A percentile compares a stretch with the other conserved stretches of the same genome.
Conservation (phyloP, 2,113 vertebrate genomes). For the Prunella himalayana region DNA sequence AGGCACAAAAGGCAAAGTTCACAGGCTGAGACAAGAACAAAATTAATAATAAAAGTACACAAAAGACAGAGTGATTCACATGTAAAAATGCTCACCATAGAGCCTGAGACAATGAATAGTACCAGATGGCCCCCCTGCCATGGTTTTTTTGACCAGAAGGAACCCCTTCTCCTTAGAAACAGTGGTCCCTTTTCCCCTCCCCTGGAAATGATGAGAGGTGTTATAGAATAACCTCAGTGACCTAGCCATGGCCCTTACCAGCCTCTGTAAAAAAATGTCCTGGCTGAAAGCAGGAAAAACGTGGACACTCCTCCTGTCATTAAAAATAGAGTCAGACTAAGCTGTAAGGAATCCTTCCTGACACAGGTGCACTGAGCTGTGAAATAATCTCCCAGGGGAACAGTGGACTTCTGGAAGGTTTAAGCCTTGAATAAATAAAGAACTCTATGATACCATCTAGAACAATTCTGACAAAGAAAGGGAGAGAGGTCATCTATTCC, state of each 20-base stretch:
- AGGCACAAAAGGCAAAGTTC: background rate
- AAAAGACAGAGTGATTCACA: background rate
- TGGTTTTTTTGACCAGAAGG: background rate
- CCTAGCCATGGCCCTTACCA: background rate
- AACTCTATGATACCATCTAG: background rate
- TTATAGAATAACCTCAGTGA: background rate
- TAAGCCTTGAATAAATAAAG: background rate
- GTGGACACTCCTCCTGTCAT: background rate
- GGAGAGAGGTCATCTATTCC: background rate
- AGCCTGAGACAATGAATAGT: background rate
- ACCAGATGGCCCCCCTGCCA: background rate
- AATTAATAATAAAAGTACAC: background rate
- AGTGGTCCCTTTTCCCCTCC: background rate
- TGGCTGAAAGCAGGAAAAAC: background rate
- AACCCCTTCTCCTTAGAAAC: background rate
- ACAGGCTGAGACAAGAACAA: background rate
- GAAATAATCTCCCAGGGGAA: background rate
- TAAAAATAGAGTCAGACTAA: background rate
- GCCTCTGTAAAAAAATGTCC: background rate
- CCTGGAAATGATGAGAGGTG: background rate
- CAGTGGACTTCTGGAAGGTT: background rate
- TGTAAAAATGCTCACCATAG: background rate
- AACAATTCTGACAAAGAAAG: background rate
- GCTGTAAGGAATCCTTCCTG: background rate
- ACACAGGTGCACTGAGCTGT: background rate